Evolutionary conservation across 2,888 invertebrate species (phyloP).

Genomic region (Crepidodera aurea): DNA sequence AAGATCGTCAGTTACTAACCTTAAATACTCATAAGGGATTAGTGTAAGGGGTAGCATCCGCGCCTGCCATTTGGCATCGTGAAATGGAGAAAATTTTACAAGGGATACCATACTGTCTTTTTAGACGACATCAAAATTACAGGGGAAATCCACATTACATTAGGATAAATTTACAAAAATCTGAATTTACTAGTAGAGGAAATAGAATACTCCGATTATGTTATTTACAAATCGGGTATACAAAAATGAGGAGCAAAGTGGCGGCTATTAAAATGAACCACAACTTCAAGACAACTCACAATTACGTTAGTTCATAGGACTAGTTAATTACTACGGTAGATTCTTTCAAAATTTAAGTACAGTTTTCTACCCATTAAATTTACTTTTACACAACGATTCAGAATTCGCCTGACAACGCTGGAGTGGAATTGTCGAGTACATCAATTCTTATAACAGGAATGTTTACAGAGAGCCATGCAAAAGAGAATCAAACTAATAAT

Average conservation of each 20-base stretch:
- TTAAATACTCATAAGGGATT: slow-evolving; percentile 54
- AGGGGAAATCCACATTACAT: neutral
- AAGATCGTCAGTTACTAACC: slow-evolving; percentile 49
- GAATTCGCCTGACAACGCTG: too few species aligned
- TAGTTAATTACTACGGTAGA: neutral
- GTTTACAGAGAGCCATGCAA: too few species aligned
- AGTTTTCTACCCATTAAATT: neutral
- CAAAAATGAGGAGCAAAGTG: neutral
- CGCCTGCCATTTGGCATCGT: slow-evolving; percentile 39
- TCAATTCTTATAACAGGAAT: too few species aligned
- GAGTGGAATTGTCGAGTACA: too few species aligned
- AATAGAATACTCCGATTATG: neutral
- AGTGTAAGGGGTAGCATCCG: slow-evolving; percentile 50
- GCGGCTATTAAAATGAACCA: neutral
- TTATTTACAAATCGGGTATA: neutral
- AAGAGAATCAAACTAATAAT: too few species aligned
- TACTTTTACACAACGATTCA: neutral
- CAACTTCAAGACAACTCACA: neutral
- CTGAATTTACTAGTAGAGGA: neutral
- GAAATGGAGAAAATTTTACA: slow-evolving; percentile 46
- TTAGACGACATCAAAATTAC: neutral
- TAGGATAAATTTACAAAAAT: neutral
- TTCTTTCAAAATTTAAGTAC: neutral
- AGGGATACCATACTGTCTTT: slow-evolving; percentile 38
- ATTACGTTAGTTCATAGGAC: neutral